Base-by-base conservation (phyloP, 1,140 invertebrate species). In the Calycopis cecrops region DNA sequence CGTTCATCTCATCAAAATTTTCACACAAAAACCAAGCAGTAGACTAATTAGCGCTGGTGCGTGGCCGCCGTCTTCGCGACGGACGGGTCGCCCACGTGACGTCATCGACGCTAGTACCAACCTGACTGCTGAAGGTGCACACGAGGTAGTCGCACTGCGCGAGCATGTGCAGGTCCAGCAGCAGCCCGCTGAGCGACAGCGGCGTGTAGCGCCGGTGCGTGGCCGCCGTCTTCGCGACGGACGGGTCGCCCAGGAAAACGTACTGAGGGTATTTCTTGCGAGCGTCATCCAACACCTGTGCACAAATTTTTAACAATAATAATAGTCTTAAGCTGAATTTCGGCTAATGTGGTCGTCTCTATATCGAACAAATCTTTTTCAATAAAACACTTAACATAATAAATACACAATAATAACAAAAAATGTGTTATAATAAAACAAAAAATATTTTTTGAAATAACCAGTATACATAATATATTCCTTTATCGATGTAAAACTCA, bases 101-200 rank as follows among this genome's bases (percentile, higher is more conserved):
- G n/a, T n/a, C n/a, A n/a, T n/a, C 35, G 14, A 3, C 1, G 9
- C 14, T 11, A 8, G 9, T n/a, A 16, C 16, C 73, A 80, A 95
- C 96, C 91, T 98, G 97, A 52, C 97, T 99, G 47, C 97, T 98
- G 79, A 99, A 98, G 0, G 97, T 99, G 83, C 97, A 99, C 8
- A 99, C 97, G 52, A 99, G 84, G 88, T 93, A 96, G 85, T 99
- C 96, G 75, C 93, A 94, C 61, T 93, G 89, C 0, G 97, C 93
- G 14, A 99, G 86, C 74, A 98, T 91, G 76, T 97, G 93, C 51
- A 99, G 94, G 74, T 99, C 97, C 8, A 96, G 88, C 48, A 99
- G 95, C 54, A 99, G 94, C 4, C 97, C 97, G 64, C 94, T 92
- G 8, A 99, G 87, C 0, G 97, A 98, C 3, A 92, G 91, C 62